Evolutionary conservation across 2,113 vertebrate species (phyloP), one percentile per base, ranked within the genome.

Genomic region (Neodontobutis hainanensis): DNA sequence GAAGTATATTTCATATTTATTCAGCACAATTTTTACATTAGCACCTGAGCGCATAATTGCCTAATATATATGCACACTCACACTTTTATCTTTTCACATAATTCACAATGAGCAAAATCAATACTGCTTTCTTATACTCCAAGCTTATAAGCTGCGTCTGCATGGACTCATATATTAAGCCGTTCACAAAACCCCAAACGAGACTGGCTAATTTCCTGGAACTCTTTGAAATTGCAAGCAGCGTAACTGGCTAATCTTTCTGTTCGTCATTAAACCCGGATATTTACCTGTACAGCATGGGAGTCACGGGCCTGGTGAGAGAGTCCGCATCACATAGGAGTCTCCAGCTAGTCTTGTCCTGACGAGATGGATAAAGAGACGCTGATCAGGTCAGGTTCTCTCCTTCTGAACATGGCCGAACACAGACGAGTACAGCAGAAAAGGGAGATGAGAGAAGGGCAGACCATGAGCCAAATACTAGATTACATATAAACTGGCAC

Each of bases 81-180:
- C 86, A 77, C 85, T 86, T 88, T 91, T 87, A 89, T 88, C 90
- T 92, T 89, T 89, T 87, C 89, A 89, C 90, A 88, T 88, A 89
- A 88, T 86, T 90, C 87, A 88, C 84, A 89, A 85, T 85, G 76
- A 90, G 69, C 59, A 59, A 83, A 91, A 93, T 92, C 88, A 88
- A 91, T 92, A 91, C 68, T 70, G 73, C 74, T 69, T 69, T 80
- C 76, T 71, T 70, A 83, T 78, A 85, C 61, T 59, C 55, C 53
- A 55, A 61, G 61, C 82, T 74, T 85, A 84, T 82, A 75, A 78
- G 78, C 68, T 85, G 70, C 42, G 40, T 77, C 79, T 80, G 79
- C 83, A 63, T 89, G 83, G 82, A 84, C 90, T 90, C 86, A 83
- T 83, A 79, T 62, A 88, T 87, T 87, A 87, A 84, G 80, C 63